Evolutionary conservation across 2,888 invertebrate species (phyloP).

Genomic region (Sylvicola fuscatus): DNA sequence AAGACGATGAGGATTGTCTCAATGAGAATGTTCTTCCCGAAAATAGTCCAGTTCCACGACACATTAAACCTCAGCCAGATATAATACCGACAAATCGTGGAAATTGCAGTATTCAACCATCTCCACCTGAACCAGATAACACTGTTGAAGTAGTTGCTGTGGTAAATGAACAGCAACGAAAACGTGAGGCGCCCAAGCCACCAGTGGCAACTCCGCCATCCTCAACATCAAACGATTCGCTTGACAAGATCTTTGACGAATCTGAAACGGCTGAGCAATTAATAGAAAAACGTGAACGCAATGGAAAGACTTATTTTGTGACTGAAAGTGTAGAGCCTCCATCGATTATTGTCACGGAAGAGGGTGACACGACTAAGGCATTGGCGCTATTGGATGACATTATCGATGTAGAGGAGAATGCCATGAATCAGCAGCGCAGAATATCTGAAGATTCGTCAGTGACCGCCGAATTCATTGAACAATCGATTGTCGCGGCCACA

Average conservation of each 20-base stretch:
- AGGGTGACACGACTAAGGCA: slow-evolving; percentile 17
- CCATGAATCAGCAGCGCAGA: neutral
- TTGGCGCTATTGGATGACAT: slow-evolving; percentile 21
- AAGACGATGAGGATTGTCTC: no score
- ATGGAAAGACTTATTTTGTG: slow-evolving; percentile 18
- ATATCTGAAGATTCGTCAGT: neutral
- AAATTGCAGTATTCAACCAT: no score
- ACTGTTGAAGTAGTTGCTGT: no score
- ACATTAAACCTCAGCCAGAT: no score
- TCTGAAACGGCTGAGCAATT: slow-evolving; percentile 16
- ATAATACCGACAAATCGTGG: no score
- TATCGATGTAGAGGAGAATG: slow-evolving; percentile 15
- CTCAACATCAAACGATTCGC: neutral
- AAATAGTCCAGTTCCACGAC: no score
- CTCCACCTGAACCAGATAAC: no score
- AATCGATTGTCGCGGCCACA: slow-evolving; percentile 1
- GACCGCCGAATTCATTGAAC: neutral
- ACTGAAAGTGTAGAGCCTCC: slow-evolving; percentile 7
- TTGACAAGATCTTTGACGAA: slow-evolving; percentile 17
- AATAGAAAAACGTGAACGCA: slow-evolving; percentile 17
- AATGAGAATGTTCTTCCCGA: no score
- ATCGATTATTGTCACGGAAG: neutral
- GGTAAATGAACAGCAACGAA: no score
- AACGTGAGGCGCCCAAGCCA: no score
- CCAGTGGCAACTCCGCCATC: no score